A percentile compares a stretch with the other conserved stretches of the same genome.
Evolutionary conservation across 2,113 vertebrate genomes (phyloP).

Genomic region (Archilochus colubris): DNA sequence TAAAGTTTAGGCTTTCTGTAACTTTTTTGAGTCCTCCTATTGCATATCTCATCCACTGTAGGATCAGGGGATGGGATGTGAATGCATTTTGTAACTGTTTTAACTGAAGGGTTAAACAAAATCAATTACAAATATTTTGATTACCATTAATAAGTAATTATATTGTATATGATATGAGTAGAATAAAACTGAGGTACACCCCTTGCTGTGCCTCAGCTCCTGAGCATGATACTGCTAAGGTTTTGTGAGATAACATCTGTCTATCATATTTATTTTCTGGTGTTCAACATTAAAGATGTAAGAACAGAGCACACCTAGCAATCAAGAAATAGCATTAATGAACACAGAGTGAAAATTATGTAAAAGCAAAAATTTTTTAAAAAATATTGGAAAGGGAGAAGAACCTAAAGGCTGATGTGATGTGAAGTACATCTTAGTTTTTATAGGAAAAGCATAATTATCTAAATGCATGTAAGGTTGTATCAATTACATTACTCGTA

Average conservation of each 20-base stretch:
- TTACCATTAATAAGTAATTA: background rate
- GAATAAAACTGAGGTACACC: background rate
- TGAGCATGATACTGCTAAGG: background rate
- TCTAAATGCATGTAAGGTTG: background rate
- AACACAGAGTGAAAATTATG: background rate
- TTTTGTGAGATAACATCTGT: background rate
- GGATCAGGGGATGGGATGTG: background rate
- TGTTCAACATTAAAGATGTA: background rate
- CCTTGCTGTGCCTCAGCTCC: background rate
- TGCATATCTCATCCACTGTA: background rate
- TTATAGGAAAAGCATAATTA: background rate
- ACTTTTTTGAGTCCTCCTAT: background rate
- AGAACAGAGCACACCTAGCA: background rate
- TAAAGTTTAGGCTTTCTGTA: background rate
- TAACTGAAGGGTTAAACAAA: background rate
- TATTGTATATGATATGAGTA: background rate
- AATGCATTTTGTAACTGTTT: background rate
- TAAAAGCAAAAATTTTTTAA: background rate
- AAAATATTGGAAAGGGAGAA: background rate
- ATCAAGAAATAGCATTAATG: conserved; percentile 7
- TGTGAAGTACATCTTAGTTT: background rate
- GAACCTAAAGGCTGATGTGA: background rate
- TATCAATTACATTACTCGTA: background rate
- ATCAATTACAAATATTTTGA: background rate
- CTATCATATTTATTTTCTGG: background rate